phyloP scores from a whole-genome alignment of 2,113 vertebrate species.

The Sminthopsis crassicaudata region DNA sequence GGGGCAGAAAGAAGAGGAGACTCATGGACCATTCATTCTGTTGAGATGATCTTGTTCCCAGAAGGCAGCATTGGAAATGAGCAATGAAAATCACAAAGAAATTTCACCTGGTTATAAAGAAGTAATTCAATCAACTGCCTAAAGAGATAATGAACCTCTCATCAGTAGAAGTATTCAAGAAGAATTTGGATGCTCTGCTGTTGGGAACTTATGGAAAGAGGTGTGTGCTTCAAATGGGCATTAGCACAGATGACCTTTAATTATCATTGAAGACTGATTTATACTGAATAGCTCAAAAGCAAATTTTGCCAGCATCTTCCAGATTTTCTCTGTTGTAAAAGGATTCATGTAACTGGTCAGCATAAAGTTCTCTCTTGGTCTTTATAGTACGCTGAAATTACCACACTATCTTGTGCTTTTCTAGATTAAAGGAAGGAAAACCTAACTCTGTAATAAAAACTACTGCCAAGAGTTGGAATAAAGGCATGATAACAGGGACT shows the following conservation, averaged over 20 bases:
- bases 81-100: not conserved
- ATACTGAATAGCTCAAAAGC: not conserved
- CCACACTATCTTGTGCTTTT: conserved; percentile 48
- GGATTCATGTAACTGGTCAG: conserved; percentile 61
- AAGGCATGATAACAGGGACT: not conserved
- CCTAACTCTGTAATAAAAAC: conserved; percentile 5
- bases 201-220: not conserved
- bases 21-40: not conserved
- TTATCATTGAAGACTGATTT: not conserved
- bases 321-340: conserved; percentile 54
- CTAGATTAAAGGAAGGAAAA: not conserved
- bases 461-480: not conserved
- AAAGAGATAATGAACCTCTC: not conserved
- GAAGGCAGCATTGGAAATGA: not conserved
- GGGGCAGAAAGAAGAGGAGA: not conserved
- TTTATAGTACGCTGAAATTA: conserved; percentile 40
- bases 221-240: not conserved
- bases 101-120: not conserved
- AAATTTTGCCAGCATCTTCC: not conserved
- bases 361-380: conserved; percentile 37
- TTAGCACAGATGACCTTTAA: not conserved
- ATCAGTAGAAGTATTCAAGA: not conserved
- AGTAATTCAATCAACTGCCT: not conserved
- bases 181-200: not conserved
- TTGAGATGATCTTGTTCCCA: not conserved